phyloP scores from a whole-genome alignment of 2,797 vertebrate species.

The Morus bassanus region DNA sequence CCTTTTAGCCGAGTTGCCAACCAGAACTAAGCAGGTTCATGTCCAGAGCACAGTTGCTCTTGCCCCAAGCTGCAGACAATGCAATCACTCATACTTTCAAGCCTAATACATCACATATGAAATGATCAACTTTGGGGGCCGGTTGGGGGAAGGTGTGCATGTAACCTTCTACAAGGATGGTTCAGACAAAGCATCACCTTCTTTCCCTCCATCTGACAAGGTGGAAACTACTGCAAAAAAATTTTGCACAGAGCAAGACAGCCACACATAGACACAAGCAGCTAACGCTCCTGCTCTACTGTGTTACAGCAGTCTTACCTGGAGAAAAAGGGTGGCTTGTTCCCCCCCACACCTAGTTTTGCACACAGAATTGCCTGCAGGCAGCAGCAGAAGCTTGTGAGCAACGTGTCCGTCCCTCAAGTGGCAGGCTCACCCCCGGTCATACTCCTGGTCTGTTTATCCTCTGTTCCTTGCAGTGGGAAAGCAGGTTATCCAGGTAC shows the following conservation, averaged over 20 bases:
- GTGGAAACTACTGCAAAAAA: background rate
- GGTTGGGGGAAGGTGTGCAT: background rate
- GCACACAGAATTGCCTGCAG: background rate
- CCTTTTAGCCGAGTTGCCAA: background rate
- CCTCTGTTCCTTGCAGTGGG: background rate
- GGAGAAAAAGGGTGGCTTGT: background rate
- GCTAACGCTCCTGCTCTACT: background rate
- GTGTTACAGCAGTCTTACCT: background rate
- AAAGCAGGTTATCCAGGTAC: background rate
- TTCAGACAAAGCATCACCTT: background rate
- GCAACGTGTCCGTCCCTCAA: accelerated
- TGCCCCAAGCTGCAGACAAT: background rate
- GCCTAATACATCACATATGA: background rate
- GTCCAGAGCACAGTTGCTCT: background rate
- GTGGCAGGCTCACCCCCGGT: background rate
- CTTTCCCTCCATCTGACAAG: background rate
- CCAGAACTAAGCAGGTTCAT: background rate
- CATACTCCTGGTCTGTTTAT: background rate
- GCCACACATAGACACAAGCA: background rate
- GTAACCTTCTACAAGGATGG: accelerated
- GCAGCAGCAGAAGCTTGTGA: background rate
- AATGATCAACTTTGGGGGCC: background rate
- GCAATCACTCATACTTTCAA: background rate
- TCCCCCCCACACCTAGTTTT: background rate
- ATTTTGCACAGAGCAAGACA: background rate